phyloP scores from a whole-genome alignment of 2,113 vertebrate genomes.

The Callochromis pleurospilus region DNA sequence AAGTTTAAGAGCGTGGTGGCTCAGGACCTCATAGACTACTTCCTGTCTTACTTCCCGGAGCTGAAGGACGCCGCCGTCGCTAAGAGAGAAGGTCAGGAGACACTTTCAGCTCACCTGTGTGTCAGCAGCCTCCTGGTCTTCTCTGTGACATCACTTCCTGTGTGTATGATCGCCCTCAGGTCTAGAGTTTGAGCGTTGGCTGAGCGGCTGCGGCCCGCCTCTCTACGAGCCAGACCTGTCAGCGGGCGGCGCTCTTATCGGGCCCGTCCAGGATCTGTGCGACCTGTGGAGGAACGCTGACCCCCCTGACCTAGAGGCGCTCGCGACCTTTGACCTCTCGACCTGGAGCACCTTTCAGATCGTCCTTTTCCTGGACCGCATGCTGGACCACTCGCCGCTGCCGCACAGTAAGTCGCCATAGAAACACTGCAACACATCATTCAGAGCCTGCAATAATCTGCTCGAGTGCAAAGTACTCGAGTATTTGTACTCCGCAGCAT shows the following conservation, averaged over 20 bases:
- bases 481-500: neutral
- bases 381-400: conserved; percentile 85
- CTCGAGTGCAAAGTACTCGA: neutral
- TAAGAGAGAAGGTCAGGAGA: conserved; percentile 78
- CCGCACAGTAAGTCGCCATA: conserved; percentile 67
- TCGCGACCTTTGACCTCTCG: conserved; percentile 78
- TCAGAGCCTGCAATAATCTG: neutral
- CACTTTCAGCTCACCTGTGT: rapidly evolving
- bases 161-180: conserved; percentile 65
- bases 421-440: neutral
- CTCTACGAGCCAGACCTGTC: conserved; percentile 89
- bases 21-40: conserved; percentile 90
- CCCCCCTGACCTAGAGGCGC: conserved; percentile 68
- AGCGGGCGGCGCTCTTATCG: conserved; percentile 81
- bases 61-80: conserved; percentile 82
- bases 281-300: conserved; percentile 80
- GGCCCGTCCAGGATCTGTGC: conserved; percentile 83
- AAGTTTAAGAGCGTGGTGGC: conserved; percentile 90
- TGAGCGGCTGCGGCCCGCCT: conserved; percentile 86
- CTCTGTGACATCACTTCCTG: conserved; percentile 6
- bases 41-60: conserved; percentile 87
- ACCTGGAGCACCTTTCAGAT: conserved; percentile 95
- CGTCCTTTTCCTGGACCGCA: conserved; percentile 90
- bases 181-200: conserved; percentile 93
- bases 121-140: neutral